A percentile compares a stretch with the other conserved stretches of the same genome.
These are phyloP conservation scores for Nezara viridula DNA, from an alignment of 2,888 invertebrate genomes.

Conservation along the genomic window DNA sequence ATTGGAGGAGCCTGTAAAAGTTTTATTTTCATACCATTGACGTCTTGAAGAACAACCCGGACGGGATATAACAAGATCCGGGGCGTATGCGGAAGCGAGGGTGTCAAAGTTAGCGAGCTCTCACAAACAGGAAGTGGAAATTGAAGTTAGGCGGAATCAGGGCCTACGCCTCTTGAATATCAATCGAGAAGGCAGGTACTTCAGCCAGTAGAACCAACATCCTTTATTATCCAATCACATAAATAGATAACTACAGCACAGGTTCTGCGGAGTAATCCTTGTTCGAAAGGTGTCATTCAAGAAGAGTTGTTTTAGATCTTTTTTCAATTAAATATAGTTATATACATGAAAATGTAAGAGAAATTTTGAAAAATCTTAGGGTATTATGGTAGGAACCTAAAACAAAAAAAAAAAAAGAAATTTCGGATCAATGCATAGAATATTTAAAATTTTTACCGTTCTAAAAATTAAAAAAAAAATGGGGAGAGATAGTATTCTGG, in stretches of 20 bases:
- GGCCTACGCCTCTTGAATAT: not conserved
- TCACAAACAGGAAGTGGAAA: not conserved
- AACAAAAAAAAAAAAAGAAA: no score
- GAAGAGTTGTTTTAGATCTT: no score
- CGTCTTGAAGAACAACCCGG: not conserved
- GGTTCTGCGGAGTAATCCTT: no score
- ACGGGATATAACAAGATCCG: not conserved
- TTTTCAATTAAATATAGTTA: no score
- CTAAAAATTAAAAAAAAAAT: no score
- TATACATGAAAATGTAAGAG: no score
- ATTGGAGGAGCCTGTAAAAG: not conserved
- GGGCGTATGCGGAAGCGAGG: not conserved
- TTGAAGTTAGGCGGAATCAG: constrained; percentile 1
- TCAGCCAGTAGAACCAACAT: not conserved
- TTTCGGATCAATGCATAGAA: no score
- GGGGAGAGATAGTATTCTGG: no score
- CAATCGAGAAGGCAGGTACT: not conserved
- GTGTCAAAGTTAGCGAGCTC: not conserved
- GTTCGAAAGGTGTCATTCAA: no score
- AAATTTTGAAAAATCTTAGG: no score
- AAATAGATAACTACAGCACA: not conserved
- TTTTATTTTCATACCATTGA: not conserved
- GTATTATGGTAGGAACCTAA: no score
- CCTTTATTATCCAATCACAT: not conserved
- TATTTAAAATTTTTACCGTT: no score